A percentile compares a stretch with the other conserved stretches of the same genome.
Conservation (phyloP, 2,888 invertebrate genomes). For the Eurytoma adleriae region DNA sequence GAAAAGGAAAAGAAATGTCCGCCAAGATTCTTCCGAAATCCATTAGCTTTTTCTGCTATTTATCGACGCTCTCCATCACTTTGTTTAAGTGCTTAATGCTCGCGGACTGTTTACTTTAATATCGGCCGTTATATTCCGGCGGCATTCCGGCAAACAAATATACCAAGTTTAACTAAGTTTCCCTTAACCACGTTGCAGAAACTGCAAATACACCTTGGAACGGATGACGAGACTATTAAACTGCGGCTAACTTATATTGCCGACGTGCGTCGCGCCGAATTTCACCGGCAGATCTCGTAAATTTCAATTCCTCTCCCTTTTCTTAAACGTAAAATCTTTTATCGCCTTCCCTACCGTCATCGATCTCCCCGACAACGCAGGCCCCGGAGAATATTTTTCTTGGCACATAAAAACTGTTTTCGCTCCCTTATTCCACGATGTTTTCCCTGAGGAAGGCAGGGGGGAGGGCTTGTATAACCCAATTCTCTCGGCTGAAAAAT, state of each 20-base stretch:
- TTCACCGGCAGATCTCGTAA: not conserved
- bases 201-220: conserved; percentile 15
- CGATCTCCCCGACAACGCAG: not conserved
- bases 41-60: too few relatives aligned
- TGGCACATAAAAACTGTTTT: too few relatives aligned
- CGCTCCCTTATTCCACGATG: not conserved
- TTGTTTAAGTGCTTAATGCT: not conserved
- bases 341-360: not conserved
- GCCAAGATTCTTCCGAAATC: too few relatives aligned
- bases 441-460: too few relatives aligned
- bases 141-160: not conserved
- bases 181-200: conserved; percentile 13
- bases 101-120: not conserved
- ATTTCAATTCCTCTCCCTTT: not conserved
- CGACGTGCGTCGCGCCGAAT: not conserved
- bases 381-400: not conserved
- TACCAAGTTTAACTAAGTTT: conserved; percentile 26
- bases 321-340: not conserved
- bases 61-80: too few relatives aligned
- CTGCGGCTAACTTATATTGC: conserved; percentile 5
- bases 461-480: not conserved
- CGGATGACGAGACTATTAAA: conserved; percentile 16
- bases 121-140: not conserved
- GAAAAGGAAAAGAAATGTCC: too few relatives aligned
- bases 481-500: not conserved